Base-by-base conservation (phyloP, 2,888 invertebrate genomes). In the Seira sanloemensis region DNA sequence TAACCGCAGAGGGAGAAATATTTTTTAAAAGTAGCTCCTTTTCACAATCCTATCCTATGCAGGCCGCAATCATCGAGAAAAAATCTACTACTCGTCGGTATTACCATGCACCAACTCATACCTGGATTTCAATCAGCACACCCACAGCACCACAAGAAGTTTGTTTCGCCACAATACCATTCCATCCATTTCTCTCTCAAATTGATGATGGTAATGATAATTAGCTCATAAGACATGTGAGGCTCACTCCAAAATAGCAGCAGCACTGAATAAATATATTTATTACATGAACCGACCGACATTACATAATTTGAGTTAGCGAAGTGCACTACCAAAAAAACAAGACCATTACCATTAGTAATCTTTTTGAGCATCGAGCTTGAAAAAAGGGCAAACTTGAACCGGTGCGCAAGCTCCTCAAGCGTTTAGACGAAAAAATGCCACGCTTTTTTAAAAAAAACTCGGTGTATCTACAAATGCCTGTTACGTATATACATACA, bases 331-430 rank as follows among this genome's bases (percentile, higher is more conserved):
- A 37, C 37, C 37, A 12, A 37, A 37, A 37, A 37, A 37, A 37
- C 37, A 37, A 37, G 7, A 37, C 37, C 37, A 37, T 37, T 37
- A 37, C 12, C 12, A 37, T 37, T 37, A 37, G 5, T 37, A 37
- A 5, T 5, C 37, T 37, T 37, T 12, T 37, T 12, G 37, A 37
- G 37, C 7, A 37, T 37, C 37, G 12, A 37, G 12, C 37, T 37
- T 9, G 12, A n/a, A n/a, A n/a, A 37, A 37, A 37, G 37, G 12
- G 37, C 37, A 37, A 37, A 58, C 9, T 58, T 58, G 58, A 58
- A 58, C 58, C 58, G 58, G 16, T 58, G 58, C n/a, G n/a, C 58
- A 58, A 58, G 58, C 58, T 58, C n/a, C 58, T 58, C 9, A 58
- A 58, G 58, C n/a, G 58, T 58, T 37, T 37, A 37, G n/a, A n/a